Evolutionary conservation across 2,113 vertebrate species (phyloP).

Genomic region (Euleptes europaea): DNA sequence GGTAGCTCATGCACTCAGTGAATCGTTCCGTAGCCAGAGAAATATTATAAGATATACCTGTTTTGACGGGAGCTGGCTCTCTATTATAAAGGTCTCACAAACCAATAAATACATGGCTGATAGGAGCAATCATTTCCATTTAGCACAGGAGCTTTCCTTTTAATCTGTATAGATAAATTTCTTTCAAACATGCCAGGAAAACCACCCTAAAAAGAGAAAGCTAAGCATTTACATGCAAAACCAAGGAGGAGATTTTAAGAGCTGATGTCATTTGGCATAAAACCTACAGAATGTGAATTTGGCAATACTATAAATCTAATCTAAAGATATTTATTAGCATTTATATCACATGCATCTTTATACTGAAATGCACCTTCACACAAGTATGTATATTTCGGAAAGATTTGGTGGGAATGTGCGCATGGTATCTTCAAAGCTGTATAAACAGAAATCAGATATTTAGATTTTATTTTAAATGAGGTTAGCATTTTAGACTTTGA

Average conservation of each 20-base stretch:
- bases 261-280: conserved; percentile 47
- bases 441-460: not conserved
- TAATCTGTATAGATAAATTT: conserved; percentile 49
- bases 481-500: not conserved
- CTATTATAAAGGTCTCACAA: conserved; percentile 28
- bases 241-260: not conserved
- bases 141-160: conserved; percentile 24
- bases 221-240: conserved; percentile 42
- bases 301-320: not conserved
- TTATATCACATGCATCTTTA: conserved; percentile 19
- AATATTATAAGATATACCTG: conserved; percentile 13
- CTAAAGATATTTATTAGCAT: not conserved
- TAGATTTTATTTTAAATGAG: not conserved
- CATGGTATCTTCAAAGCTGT: not conserved
- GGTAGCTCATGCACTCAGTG: not conserved
- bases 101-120: not conserved
- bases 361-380: conserved; percentile 27
- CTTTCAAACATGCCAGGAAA: conserved; percentile 21
- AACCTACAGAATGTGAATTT: not conserved
- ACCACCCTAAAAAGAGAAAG: conserved; percentile 30
- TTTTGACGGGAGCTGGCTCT: not conserved
- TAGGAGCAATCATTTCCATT: conserved; percentile 22
- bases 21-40: not conserved
- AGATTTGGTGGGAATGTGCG: not conserved
- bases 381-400: not conserved